Conservation (phyloP, 2,113 vertebrate species). For the Arvicanthis niloticus region DNA sequence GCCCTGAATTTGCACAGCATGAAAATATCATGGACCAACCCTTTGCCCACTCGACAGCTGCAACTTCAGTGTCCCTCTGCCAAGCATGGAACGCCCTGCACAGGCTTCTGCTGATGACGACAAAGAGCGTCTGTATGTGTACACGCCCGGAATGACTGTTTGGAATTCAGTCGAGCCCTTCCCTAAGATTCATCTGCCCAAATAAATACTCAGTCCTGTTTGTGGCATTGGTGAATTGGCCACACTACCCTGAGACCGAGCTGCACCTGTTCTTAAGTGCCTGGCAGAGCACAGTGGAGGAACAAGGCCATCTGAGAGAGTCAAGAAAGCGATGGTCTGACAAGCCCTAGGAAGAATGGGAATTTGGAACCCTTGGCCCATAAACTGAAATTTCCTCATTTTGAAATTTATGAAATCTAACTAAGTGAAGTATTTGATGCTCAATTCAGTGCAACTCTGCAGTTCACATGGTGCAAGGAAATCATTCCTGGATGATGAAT, state of each 20-base stretch:
- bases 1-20: not conserved
- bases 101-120: not conserved
- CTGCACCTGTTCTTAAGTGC: not conserved
- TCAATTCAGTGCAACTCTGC: not conserved
- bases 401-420: slow-evolving; percentile 7
- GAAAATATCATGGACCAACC: fast-evolving
- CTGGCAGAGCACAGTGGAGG: not conserved
- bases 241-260: not conserved
- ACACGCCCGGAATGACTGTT: not conserved
- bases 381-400: not conserved
- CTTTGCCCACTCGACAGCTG: not conserved
- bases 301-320: not conserved
- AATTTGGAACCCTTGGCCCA: not conserved
- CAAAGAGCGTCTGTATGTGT: not conserved
- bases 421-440: not conserved
- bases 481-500: not conserved
- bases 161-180: not conserved
- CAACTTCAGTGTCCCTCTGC: not conserved
- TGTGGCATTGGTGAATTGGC: not conserved
- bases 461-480: not conserved
- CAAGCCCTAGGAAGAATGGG: not conserved
- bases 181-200: not conserved
- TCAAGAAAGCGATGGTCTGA: fast-evolving
- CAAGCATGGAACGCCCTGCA: not conserved
- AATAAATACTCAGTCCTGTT: not conserved